Base-by-base conservation (phyloP, 2,888 invertebrate species). In the Archips xylosteana region DNA sequence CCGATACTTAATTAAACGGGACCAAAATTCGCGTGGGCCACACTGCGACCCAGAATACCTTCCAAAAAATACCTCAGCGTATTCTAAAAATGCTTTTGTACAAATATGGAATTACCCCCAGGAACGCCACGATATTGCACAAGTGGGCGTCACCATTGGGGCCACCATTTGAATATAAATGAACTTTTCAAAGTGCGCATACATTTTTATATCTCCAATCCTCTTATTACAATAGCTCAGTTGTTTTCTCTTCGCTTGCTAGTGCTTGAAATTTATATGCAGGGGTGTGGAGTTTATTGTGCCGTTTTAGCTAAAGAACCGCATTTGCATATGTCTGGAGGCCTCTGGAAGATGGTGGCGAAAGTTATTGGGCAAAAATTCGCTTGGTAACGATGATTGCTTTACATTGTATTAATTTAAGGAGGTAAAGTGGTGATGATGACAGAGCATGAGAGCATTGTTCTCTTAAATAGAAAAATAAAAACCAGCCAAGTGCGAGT, bases 141-240 rank as follows among this genome's bases (percentile, higher is more conserved):
- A 62, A 71, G 76, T 74, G 71, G 76, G 70, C 70, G 72, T 66
- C 45, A 65, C 62, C 57, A 59, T 65, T 32, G 42, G 49, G 66
- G 68, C 69, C 74, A 69, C 71, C 76, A 82, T 81, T 81, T 78
- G 78, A 81, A 81, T 79, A 80, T 79, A 80, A 81, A 81, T 77
- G 75, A 80, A 78, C 76, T 78, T 78, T 74, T 66, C 74, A 67
- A 75, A 74, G 75, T 74, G 45, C 57, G 71, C 67, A 73, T 65
- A 72, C 49, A 71, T 65, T 68, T 75, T 70, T 75, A 73, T 73
- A 59, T 72, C 59, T 64, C 57, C 73, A 69, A 73, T 73, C 73
- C 69, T 64, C 68, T 73, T 73, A 69, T 73, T 73, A 73, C 64
- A 57, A 73, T 73, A 73, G 63, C 73, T 72, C 72, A 72, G 68